A percentile compares a stretch with the other conserved stretches of the same genome.
These are phyloP conservation scores for Caenorhabditis sp. DNA, from an alignment of 2,888 invertebrate genomes.

Conservation along the genomic window DNA sequence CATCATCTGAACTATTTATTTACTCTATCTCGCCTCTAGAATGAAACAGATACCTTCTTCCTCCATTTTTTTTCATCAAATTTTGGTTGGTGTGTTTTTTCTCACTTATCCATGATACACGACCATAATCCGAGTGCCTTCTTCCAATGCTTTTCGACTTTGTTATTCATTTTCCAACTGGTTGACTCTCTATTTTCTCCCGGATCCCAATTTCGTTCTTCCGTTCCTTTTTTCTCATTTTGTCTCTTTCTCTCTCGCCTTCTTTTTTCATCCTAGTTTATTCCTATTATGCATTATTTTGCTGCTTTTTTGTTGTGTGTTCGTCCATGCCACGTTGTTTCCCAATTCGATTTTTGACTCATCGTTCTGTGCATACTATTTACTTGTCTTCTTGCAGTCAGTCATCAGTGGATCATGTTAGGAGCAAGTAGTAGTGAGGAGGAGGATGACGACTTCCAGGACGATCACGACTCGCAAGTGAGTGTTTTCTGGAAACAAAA, in stretches of 20 bases:
- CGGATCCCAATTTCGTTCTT: slow-evolving; percentile 35
- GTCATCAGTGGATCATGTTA: slow-evolving; percentile 79
- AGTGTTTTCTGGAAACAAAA: slow-evolving; percentile 52
- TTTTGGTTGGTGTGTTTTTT: slow-evolving; percentile 21
- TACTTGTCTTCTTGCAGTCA: slow-evolving; percentile 42
- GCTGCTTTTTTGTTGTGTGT: not conserved
- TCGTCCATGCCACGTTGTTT: slow-evolving; percentile 45
- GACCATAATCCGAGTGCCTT: slow-evolving; percentile 37
- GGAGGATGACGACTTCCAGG: slow-evolving; percentile 82
- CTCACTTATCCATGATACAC: slow-evolving; percentile 29
- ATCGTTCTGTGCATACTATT: slow-evolving; percentile 26
- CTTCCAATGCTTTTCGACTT: slow-evolving; percentile 41
- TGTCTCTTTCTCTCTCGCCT: slow-evolving; percentile 16
- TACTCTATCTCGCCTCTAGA: slow-evolving; percentile 8
- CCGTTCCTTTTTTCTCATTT: slow-evolving; percentile 43
- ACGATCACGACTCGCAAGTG: slow-evolving; percentile 74
- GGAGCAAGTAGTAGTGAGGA: slow-evolving; percentile 84
- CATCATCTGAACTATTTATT: slow-evolving; percentile 33
- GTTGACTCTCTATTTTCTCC: slow-evolving; percentile 10
- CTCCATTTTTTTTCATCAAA: slow-evolving; percentile 14
- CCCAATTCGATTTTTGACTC: slow-evolving; percentile 53
- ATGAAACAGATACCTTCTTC: slow-evolving; percentile 10
- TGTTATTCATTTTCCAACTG: slow-evolving; percentile 49
- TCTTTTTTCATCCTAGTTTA: slow-evolving; percentile 48
- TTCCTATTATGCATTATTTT: slow-evolving; percentile 56